Conservation (phyloP, 2,888 invertebrate genomes). For the Acronicta leporina region DNA sequence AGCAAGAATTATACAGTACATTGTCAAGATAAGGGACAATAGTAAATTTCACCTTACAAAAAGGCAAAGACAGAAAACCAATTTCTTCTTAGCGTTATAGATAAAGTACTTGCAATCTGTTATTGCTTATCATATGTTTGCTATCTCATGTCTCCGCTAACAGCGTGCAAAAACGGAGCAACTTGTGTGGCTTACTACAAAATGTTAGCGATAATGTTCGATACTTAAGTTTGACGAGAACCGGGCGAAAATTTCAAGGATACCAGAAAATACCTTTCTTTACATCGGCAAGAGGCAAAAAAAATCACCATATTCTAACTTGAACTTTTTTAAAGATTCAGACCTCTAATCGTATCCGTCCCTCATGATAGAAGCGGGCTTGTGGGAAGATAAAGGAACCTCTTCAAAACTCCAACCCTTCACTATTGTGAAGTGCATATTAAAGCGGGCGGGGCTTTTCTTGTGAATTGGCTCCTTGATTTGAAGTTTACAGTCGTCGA, state of each 20-base stretch:
- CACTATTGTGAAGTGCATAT: conserved; percentile 86
- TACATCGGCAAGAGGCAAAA: conserved; percentile 35
- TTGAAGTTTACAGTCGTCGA: conserved; percentile 75
- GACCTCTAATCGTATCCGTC: conserved; percentile 80
- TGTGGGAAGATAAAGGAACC: conserved; percentile 85
- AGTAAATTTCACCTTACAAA: conserved; percentile 19
- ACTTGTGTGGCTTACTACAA: conserved; percentile 43
- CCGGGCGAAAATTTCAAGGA: conserved; percentile 12
- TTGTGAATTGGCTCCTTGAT: conserved; percentile 79
- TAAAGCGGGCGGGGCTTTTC: conserved; percentile 78
- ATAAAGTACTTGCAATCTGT: conserved; percentile 61
- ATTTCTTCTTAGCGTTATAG: conserved; percentile 39
- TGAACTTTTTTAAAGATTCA: conserved; percentile 76
- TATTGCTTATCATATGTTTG: conserved; percentile 63
- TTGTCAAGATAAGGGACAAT: conserved; percentile 26
- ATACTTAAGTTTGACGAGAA: conserved; percentile 35
- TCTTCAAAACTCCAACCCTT: conserved; percentile 83
- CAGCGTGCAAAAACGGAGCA: conserved; percentile 43
- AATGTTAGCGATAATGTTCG: conserved; percentile 20
- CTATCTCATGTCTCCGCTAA: conserved; percentile 41
- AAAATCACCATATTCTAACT: conserved; percentile 61
- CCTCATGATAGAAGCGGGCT: conserved; percentile 73
- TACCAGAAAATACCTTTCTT: conserved; percentile 35
- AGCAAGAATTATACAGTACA: conserved; percentile 6
- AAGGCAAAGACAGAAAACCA: conserved; percentile 39